Evolutionary conservation across 2,888 invertebrate genomes (phyloP).

Genomic region (Keiferia lycopersicella): DNA sequence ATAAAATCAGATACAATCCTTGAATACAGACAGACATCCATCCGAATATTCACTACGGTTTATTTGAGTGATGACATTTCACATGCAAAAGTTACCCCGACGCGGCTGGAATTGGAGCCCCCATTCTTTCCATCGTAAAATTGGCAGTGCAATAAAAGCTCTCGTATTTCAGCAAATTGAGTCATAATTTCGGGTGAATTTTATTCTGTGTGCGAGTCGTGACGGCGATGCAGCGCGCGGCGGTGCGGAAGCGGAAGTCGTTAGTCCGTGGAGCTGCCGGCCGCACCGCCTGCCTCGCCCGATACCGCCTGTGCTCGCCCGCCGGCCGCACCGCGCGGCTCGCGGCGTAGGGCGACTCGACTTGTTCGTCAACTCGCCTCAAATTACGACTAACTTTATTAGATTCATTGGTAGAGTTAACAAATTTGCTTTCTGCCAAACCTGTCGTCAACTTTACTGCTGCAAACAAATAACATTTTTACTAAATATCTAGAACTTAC

Average conservation of each 20-base stretch:
- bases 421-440: no score
- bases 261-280: conserved; percentile 48
- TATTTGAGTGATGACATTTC: conserved; percentile 6
- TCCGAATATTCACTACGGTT: conserved; percentile 1
- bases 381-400: no score
- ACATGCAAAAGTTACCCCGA: conserved; percentile 6
- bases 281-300: no score
- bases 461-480: no score
- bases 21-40: not conserved
- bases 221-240: conserved; percentile 38
- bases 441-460: no score
- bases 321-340: not conserved
- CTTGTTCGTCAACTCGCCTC: no score
- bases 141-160: conserved; percentile 48
- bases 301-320: conserved; percentile 18
- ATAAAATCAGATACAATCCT: not conserved
- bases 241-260: conserved; percentile 69
- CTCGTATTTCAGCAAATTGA: conserved; percentile 50
- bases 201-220: conserved; percentile 6
- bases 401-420: no score
- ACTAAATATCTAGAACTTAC: no score
- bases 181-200: conserved; percentile 41
- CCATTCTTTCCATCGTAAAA: conserved; percentile 40
- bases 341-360: no score
- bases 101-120: conserved; percentile 10